These are phyloP conservation scores for Bradysia coprophila DNA, from an alignment of 1,140 invertebrate genomes.

Conservation along the genomic window DNA sequence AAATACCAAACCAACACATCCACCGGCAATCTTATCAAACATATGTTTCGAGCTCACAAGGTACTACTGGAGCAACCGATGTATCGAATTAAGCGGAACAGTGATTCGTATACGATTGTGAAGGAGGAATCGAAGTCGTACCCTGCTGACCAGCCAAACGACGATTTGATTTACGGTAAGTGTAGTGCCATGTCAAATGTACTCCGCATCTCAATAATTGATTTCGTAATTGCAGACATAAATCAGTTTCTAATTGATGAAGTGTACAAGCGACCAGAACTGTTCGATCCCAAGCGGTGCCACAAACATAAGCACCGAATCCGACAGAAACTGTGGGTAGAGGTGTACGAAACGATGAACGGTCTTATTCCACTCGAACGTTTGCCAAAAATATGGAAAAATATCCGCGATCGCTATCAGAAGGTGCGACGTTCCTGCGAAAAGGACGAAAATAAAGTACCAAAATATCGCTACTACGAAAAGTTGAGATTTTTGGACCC, in stretches of 20 bases:
- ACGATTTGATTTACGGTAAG: not conserved
- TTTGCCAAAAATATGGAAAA: slow-evolving; percentile 1
- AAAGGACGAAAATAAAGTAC: not conserved
- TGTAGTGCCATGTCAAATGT: not conserved
- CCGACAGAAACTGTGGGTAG: not conserved
- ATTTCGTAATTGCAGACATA: not conserved
- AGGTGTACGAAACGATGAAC: not conserved
- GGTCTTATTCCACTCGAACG: not conserved
- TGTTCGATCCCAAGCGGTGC: not conserved
- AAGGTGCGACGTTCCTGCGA: not conserved
- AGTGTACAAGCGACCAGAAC: not conserved
- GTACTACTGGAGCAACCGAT: not conserved
- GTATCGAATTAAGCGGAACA: not conserved
- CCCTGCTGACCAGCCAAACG: not conserved
- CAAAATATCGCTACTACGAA: slow-evolving; percentile 1
- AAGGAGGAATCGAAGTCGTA: not conserved
- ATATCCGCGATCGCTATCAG: slow-evolving; percentile 1
- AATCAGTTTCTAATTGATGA: slow-evolving; percentile 1
- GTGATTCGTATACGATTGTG: too few relatives aligned
- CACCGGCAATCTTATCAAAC: not conserved
- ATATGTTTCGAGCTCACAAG: not conserved
- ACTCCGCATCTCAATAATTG: not conserved
- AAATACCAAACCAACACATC: slow-evolving; percentile 1
- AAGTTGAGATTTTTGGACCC: not conserved
- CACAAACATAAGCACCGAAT: not conserved